phyloP scores from a whole-genome alignment of 2,888 invertebrate species.

The Tanytarsus gracilentus region DNA sequence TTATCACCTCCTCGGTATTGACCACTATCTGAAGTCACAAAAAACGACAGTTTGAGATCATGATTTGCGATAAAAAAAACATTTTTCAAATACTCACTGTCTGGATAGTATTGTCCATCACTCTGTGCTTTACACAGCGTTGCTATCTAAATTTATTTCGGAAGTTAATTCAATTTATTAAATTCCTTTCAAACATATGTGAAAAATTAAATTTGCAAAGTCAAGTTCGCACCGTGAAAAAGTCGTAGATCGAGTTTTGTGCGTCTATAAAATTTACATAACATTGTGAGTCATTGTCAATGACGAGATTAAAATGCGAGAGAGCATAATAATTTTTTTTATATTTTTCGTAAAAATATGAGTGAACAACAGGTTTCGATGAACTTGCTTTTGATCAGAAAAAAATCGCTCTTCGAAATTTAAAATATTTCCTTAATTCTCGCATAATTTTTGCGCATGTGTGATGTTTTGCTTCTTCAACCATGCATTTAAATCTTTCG shows the following conservation, averaged over 20 bases:
- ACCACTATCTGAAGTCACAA: too few species aligned
- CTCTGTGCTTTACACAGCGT: slow-evolving; percentile 4
- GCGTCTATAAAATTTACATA: not conserved
- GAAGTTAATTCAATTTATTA: not conserved
- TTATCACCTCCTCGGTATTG: too few species aligned
- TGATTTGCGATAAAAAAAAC: too few species aligned
- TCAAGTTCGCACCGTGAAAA: too few species aligned
- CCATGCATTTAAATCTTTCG: too few species aligned
- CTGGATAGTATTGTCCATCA: slow-evolving; percentile 10
- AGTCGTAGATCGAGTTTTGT: not conserved
- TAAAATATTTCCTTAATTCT: not conserved
- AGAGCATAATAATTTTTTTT: too few species aligned
- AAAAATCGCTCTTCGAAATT: not conserved
- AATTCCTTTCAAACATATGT: too few species aligned
- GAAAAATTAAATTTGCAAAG: not conserved
- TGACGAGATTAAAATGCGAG: not conserved
- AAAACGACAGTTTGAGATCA: too few species aligned
- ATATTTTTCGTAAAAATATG: too few species aligned
- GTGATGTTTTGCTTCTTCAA: too few species aligned
- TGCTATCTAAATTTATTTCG: slow-evolving; percentile 6
- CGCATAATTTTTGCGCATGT: not conserved
- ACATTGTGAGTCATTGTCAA: not conserved
- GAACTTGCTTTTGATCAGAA: not conserved
- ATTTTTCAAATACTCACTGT: too few species aligned
- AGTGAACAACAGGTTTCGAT: too few species aligned